These are phyloP conservation scores for Poicephalus gulielmi DNA, from an alignment of 2,113 vertebrate genomes.

Conservation along the genomic window DNA sequence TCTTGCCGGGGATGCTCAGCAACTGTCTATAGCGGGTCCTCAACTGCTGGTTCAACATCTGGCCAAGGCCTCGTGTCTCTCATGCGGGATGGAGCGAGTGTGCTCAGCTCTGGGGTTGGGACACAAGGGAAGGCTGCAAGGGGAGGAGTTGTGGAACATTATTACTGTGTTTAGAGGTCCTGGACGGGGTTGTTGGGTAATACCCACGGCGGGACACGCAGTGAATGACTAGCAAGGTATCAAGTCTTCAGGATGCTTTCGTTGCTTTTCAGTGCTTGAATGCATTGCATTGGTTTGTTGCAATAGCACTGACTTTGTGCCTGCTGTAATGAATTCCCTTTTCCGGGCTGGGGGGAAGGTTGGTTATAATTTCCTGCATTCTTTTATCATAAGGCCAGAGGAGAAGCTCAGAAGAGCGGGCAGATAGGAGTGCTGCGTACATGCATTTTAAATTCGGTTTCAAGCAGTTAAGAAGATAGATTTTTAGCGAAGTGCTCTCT, in stretches of 20 bases:
- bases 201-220: not conserved
- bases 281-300: conserved; percentile 49
- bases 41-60: not conserved
- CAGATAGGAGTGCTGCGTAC: conserved; percentile 42
- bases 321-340: conserved; percentile 66
- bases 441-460: not conserved
- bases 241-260: conserved; percentile 5
- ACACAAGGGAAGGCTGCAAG: not conserved
- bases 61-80: not conserved
- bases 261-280: conserved; percentile 16
- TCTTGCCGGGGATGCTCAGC: not conserved
- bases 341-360: conserved; percentile 52
- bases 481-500: not conserved
- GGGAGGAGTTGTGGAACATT: not conserved
- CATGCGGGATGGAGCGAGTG: not conserved
- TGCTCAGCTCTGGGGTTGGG: not conserved
- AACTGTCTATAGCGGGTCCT: not conserved
- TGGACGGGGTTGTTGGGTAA: not conserved
- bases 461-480: not conserved
- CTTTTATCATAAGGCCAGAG: conserved; percentile 66
- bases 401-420: conserved; percentile 47
- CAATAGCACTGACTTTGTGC: conserved; percentile 60
- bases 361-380: conserved; percentile 62
- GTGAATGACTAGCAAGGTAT: conserved; percentile 23
- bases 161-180: not conserved